Evolutionary conservation across 2,888 invertebrate genomes (phyloP).

Genomic region (Sclerodermus sp.): DNA sequence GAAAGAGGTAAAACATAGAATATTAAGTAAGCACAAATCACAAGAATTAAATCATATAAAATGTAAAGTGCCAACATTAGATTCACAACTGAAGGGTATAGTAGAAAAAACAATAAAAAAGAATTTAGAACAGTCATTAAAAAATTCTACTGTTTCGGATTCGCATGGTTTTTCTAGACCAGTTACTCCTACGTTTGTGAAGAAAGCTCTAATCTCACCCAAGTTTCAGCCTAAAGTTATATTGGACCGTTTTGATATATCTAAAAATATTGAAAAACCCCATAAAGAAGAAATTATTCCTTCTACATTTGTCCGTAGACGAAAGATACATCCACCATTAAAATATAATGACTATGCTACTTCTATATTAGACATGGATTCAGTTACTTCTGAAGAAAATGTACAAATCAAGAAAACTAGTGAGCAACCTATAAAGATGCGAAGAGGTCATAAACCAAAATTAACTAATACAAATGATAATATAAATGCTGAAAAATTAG

Average conservation of each 20-base stretch:
- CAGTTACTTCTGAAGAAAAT: neutral
- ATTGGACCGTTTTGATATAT: conserved; percentile 35
- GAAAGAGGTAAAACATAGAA: conserved; percentile 39
- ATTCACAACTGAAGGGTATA: conserved; percentile 45
- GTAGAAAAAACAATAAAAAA: conserved; percentile 47
- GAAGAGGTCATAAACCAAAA: neutral
- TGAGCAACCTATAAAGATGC: neutral
- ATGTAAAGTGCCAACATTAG: conserved; percentile 33
- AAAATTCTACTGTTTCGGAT: conserved; percentile 8
- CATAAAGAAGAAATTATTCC: conserved; percentile 16
- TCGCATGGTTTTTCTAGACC: conserved; percentile 14
- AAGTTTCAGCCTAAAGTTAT: conserved; percentile 47
- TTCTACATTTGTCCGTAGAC: conserved; percentile 31
- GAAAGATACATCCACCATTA: conserved; percentile 31
- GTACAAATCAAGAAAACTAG: no score
- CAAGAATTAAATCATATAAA: conserved; percentile 4
- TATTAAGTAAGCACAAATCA: conserved; percentile 12
- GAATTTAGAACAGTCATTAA: conserved; percentile 39
- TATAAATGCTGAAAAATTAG: neutral
- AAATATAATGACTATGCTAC: conserved; percentile 39
- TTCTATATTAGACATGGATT: conserved; percentile 14
- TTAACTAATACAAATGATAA: neutral
- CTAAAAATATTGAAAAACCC: conserved; percentile 31
- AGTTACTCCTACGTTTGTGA: conserved; percentile 36
- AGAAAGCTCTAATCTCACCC: conserved; percentile 37